Conservation (phyloP, 2,797 vertebrate genomes). For the Denticeps clupeoides region DNA sequence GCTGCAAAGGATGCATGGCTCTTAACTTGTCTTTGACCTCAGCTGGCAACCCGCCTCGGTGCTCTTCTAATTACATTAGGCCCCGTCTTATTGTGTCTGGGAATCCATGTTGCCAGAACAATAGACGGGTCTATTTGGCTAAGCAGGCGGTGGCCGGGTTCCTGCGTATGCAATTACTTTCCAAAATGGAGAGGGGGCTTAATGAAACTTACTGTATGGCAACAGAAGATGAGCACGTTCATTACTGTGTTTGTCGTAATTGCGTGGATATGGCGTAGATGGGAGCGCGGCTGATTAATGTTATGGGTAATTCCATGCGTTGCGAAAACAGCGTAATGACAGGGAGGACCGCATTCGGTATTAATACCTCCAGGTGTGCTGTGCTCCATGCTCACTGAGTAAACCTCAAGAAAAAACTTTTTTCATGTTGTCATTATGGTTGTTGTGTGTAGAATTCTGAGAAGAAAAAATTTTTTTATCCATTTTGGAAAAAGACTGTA, state of each 20-base stretch:
- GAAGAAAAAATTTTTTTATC: too few species aligned
- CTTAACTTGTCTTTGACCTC: constrained; percentile 12
- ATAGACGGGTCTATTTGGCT: constrained; percentile 2
- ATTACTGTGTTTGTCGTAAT: neutral
- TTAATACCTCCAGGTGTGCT: too few species aligned
- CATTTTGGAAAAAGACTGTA: too few species aligned
- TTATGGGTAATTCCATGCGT: constrained; percentile 2
- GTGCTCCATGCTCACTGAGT: too few species aligned
- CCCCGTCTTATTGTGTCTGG: constrained; percentile 8
- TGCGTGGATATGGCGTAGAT: neutral
- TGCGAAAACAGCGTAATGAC: neutral
- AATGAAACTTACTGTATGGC: constrained; percentile 5
- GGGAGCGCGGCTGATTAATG: neutral
- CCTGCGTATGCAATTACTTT: constrained; percentile 6
- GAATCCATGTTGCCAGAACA: neutral
- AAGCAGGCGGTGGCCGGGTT: neutral
- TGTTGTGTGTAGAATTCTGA: too few species aligned
- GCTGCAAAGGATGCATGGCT: neutral
- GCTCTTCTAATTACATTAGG: constrained; percentile 6
- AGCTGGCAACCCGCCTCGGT: constrained; percentile 1
- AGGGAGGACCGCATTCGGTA: too few species aligned
- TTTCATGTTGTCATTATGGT: too few species aligned
- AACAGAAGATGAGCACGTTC: constrained; percentile 15
- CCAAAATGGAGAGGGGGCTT: neutral
- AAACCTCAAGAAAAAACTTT: too few species aligned